phyloP scores from a whole-genome alignment of 2,797 vertebrate species.

The Chaunax sp. region DNA sequence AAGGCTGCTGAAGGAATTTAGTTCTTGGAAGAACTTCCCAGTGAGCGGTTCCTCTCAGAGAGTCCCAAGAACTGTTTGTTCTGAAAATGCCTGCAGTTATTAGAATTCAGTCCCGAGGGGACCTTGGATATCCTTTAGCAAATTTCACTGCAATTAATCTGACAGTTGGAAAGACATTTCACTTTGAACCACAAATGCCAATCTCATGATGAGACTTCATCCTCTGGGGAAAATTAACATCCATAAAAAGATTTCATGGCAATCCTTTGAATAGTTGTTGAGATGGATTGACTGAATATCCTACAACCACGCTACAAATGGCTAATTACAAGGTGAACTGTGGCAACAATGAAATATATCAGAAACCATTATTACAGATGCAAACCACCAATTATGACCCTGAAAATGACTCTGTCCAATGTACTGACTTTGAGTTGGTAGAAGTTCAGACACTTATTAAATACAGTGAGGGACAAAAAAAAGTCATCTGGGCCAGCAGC shows the following conservation, averaged over 20 bases:
- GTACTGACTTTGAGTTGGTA: conserved; percentile 20
- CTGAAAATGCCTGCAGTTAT: no score
- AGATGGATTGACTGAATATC: no score
- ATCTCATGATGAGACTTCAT: not conserved
- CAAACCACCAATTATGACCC: not conserved
- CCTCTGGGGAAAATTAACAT: not conserved
- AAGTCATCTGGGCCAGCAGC: conserved; percentile 26
- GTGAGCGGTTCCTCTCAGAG: no score
- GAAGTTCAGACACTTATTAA: conserved; percentile 24
- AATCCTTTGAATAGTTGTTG: not conserved
- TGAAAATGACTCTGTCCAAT: not conserved
- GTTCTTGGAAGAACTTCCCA: no score
- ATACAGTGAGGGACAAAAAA: conserved; percentile 29
- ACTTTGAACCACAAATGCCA: not conserved
- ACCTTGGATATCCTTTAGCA: not conserved
- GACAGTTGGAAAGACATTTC: not conserved
- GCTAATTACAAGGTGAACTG: no score
- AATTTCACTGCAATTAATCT: not conserved
- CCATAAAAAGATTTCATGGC: not conserved
- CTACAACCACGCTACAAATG: no score
- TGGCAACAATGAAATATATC: not conserved
- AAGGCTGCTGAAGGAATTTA: no score
- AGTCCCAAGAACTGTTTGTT: no score
- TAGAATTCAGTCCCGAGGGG: no score
- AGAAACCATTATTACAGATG: not conserved